phyloP scores from a whole-genome alignment of 2,113 vertebrate genomes.

The Nycticryphes semicollaris region DNA sequence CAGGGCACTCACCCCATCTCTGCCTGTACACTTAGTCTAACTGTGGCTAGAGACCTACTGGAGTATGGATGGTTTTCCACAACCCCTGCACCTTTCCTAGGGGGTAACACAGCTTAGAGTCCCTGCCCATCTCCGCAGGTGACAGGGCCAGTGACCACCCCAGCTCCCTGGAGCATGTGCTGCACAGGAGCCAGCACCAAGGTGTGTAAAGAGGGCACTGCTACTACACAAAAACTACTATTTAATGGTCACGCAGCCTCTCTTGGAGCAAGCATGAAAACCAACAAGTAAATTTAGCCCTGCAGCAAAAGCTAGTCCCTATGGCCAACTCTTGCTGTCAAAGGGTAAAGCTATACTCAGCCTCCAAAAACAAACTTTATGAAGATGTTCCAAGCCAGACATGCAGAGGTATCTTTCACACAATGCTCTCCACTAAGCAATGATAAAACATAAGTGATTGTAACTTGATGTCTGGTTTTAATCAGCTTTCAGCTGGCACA shows the following conservation, averaged over 20 bases:
- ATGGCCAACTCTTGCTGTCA: background rate
- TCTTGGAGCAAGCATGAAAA: background rate
- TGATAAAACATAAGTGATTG: background rate
- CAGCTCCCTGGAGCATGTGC: accelerated
- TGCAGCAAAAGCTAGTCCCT: background rate
- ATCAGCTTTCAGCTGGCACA: background rate
- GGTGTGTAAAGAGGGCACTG: background rate
- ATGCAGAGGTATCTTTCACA: background rate
- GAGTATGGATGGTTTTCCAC: accelerated
- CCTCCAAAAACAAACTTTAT: background rate
- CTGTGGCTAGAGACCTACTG: background rate
- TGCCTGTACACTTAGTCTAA: background rate
- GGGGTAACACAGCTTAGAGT: accelerated
- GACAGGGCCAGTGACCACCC: background rate
- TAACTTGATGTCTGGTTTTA: background rate
- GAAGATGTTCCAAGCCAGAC: background rate
- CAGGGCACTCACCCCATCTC: background rate
- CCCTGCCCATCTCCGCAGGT: background rate
- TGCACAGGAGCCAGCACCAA: background rate
- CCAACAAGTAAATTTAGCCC: background rate
- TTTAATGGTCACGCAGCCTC: background rate
- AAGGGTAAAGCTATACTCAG: background rate
- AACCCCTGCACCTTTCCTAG: background rate
- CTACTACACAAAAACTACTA: background rate
- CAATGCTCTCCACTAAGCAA: background rate